Evolutionary conservation across 2,888 invertebrate genomes (phyloP).

Genomic region (Troides oblongomaculatus): DNA sequence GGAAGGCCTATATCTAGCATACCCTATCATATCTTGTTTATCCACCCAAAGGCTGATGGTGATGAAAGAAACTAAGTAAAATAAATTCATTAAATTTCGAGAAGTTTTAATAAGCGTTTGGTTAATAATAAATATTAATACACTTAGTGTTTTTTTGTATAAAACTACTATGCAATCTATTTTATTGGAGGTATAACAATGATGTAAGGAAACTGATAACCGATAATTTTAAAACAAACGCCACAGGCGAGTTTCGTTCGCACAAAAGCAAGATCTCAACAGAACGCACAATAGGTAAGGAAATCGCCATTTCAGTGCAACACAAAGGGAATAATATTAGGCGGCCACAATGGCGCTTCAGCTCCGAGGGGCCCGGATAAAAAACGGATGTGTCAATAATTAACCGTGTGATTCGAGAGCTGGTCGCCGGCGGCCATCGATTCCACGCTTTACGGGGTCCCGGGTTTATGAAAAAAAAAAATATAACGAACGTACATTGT

Average conservation of each 20-base stretch:
- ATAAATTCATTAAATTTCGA: too few species aligned
- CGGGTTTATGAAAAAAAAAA: conserved; percentile 49
- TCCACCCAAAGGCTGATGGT: too few species aligned
- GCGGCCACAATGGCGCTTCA: conserved; percentile 58
- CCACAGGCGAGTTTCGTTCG: conserved; percentile 33
- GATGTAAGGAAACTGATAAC: conserved; percentile 46
- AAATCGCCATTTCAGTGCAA: conserved; percentile 57
- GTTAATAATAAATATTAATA: too few species aligned
- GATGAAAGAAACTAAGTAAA: too few species aligned
- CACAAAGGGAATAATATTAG: conserved; percentile 64
- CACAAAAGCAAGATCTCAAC: conserved; percentile 47
- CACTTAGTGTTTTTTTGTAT: too few species aligned
- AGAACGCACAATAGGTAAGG: conserved; percentile 63
- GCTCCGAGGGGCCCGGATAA: conserved; percentile 50
- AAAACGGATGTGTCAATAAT: conserved; percentile 79
- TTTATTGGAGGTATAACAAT: too few species aligned
- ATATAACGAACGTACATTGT: conserved; percentile 32
- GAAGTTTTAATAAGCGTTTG: too few species aligned
- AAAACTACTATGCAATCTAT: too few species aligned
- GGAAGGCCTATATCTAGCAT: too few species aligned
- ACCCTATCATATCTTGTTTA: too few species aligned
- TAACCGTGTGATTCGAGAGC: conserved; percentile 72
- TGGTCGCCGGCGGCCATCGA: conserved; percentile 69
- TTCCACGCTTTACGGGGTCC: conserved; percentile 47
- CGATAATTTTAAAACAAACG: conserved; percentile 58